Evolutionary conservation across 2,797 vertebrate species (phyloP).

Genomic region (Syndactyla subalaris): DNA sequence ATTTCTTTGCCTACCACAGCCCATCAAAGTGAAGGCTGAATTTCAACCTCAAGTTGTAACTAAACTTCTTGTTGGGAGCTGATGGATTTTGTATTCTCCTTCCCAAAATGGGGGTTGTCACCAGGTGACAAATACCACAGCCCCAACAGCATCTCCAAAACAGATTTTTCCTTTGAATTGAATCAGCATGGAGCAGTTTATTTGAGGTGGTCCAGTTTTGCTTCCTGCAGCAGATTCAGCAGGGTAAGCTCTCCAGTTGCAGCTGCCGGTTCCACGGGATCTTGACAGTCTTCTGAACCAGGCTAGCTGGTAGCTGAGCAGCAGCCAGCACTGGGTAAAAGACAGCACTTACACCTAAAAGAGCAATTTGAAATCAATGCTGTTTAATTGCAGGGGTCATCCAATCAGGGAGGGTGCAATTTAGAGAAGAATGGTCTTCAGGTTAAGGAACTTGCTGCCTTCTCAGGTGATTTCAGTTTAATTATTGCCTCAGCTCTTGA

Average conservation of each 20-base stretch:
- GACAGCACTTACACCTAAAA: background rate
- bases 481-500: slow-evolving; percentile 31
- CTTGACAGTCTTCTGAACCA: background rate
- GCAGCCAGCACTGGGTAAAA: background rate
- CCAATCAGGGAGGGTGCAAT: slow-evolving; percentile 15
- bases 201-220: slow-evolving; percentile 59
- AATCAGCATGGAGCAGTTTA: slow-evolving; percentile 49
- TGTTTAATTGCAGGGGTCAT: slow-evolving; percentile 38
- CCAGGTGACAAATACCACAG: background rate
- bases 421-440: slow-evolving; percentile 42
- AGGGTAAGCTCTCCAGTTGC: slow-evolving; percentile 44
- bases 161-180: slow-evolving; percentile 44
- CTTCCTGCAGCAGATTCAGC: slow-evolving; percentile 49
- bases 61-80: background rate
- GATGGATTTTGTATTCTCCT: background rate
- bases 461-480: slow-evolving; percentile 5
- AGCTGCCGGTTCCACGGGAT: background rate
- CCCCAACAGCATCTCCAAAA: background rate
- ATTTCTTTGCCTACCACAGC: background rate
- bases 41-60: background rate
- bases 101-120: background rate
- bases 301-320: background rate
- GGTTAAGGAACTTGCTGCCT: background rate
- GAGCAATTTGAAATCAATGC: slow-evolving; percentile 48
- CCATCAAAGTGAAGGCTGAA: background rate